Conservation (phyloP, 2,113 vertebrate species). For the Harpagus bidentatus region DNA sequence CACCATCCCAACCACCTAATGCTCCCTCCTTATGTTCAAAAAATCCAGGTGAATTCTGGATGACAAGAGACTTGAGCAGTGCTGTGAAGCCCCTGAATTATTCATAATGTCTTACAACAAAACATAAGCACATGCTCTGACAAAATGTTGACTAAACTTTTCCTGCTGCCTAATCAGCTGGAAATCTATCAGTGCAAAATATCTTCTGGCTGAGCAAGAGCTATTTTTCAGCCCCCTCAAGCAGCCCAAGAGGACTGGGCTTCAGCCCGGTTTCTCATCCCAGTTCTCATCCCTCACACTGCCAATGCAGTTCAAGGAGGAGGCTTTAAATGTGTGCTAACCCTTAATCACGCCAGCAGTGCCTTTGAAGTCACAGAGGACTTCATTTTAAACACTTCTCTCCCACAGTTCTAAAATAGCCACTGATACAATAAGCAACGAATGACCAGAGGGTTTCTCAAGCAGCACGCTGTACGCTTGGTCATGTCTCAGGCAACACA, state of each 20-base stretch:
- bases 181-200: not conserved
- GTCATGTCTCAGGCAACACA: not conserved
- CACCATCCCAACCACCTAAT: not conserved
- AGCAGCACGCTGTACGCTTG: fast-evolving
- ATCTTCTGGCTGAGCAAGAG: not conserved
- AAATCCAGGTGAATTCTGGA: not conserved
- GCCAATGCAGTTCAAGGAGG: not conserved
- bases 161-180: not conserved
- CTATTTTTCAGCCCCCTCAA: not conserved
- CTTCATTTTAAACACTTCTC: not conserved
- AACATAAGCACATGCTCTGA: not conserved
- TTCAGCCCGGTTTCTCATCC: not conserved
- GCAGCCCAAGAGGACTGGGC: not conserved
- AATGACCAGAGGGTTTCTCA: fast-evolving
- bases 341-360: not conserved
- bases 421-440: not conserved
- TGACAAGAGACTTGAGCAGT: not conserved
- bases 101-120: not conserved
- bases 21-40: not conserved
- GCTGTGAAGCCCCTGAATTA: not conserved
- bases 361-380: not conserved
- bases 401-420: slow-evolving; percentile 31
- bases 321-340: not conserved
- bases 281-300: not conserved
- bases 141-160: not conserved